Base-by-base conservation (phyloP, 2,888 invertebrate genomes). In the Hyalella azteca region DNA sequence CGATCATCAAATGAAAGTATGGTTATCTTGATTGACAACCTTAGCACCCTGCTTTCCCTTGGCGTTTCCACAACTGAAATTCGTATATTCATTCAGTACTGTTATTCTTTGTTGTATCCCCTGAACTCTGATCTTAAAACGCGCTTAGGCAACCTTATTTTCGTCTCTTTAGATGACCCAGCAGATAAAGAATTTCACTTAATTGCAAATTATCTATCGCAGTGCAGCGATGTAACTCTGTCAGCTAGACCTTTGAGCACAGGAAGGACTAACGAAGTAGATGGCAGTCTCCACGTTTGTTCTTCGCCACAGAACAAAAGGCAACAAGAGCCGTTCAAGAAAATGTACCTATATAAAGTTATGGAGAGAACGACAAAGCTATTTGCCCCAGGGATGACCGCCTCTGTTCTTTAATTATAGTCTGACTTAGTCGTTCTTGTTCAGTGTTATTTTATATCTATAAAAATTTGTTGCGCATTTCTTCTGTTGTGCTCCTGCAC, bases 11-110 rank as follows among this genome's bases (percentile, higher is more conserved):
- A 36, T 29, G 36, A 79, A 39, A 48, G 60, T 36, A 60, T 81
- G 48, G 41, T 79, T 15, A 39, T 83, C 29, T 78, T 83, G n/a
- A 60, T 83, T 19, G 82, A 83, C 36, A 59, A 78, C 40, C 48
- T 83, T 22, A 81, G 59, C 26, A 66, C 50, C 13, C 41, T 83
- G 19, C 39, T 83, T 9, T 60, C 78, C 48, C 36, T 83, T 19
- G 81, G 81, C 9, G 45, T 81, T 13, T 40, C 29, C 13, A 41
- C 54, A 29, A 73, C 66, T 9, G 79, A 83, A 50, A 60, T 81
- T 29, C 59, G 78, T 39, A 60, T 78, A 36, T 82, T 82, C 39
- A 13, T 76, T 73, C 76, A 81, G 19, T 79, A 82, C 40, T 80
- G 80, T 73, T 73, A 49, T n/a, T 79, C 22, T 22, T 29, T 54